Percentiles rank a stretch among this genome's conserved stretches.
Conservation (phyloP, 2,113 vertebrate genomes). For the Morone chrysops region DNA sequence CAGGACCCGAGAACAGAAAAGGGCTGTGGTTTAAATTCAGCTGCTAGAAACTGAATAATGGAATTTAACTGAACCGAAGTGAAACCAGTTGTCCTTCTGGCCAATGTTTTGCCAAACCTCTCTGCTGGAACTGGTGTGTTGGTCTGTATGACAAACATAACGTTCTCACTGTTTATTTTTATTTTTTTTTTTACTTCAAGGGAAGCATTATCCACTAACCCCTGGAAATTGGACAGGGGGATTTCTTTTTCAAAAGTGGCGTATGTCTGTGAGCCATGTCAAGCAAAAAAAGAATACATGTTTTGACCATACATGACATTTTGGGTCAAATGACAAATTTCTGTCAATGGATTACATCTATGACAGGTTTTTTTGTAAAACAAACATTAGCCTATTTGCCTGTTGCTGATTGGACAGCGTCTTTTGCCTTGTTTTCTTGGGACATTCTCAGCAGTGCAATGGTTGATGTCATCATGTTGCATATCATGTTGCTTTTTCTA, state of each 20-base stretch:
- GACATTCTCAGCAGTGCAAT: constrained; percentile 78
- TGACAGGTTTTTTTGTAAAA: constrained; percentile 77
- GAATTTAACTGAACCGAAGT: constrained; percentile 28
- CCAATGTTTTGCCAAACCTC: constrained; percentile 61
- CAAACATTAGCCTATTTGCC: constrained; percentile 69
- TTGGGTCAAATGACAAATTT: constrained; percentile 67
- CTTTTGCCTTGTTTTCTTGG: constrained; percentile 67
- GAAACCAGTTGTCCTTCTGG: constrained; percentile 39
- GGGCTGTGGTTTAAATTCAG: constrained; percentile 47
- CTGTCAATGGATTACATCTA: constrained; percentile 74
- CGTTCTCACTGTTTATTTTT: neutral
- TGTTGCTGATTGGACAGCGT: constrained; percentile 73
- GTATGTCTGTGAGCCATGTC: constrained; percentile 60
- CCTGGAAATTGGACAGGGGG: constrained; percentile 22
- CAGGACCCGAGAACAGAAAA: constrained; percentile 37
- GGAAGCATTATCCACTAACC: constrained; percentile 19
- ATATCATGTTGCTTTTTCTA: constrained; percentile 84
- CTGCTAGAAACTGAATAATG: constrained; percentile 50
- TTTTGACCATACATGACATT: constrained; percentile 46
- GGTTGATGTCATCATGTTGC: constrained; percentile 81
- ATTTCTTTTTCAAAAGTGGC: constrained; percentile 26
- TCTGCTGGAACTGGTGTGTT: constrained; percentile 19
- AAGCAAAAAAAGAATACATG: constrained; percentile 63
- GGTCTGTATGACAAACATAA: constrained; percentile 14
- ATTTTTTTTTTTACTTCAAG: constrained; percentile 3